phyloP scores from a whole-genome alignment of 2,797 vertebrate species.

The Anabacerthia variegaticeps region DNA sequence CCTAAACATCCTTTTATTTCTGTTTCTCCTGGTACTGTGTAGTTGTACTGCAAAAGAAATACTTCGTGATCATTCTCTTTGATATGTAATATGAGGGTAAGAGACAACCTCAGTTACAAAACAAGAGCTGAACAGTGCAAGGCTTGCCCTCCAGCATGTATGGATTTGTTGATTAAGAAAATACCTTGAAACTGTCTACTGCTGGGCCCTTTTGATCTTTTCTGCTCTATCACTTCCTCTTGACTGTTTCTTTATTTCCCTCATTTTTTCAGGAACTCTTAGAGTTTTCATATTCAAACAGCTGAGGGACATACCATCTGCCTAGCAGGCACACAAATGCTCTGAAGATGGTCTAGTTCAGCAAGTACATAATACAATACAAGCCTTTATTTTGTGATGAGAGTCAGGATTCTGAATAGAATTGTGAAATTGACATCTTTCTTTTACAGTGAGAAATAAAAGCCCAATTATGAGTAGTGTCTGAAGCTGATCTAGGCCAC shows the following conservation, averaged over 20 bases:
- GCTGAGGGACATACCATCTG: background rate
- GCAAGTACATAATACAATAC: background rate
- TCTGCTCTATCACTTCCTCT: background rate
- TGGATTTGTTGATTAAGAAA: background rate
- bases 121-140: background rate
- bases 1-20: background rate
- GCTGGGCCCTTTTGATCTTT: background rate
- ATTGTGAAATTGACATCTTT: background rate
- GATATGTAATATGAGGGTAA: background rate
- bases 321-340: background rate
- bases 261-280: background rate
- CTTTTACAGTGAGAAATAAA: constrained; percentile 10
- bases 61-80: background rate
- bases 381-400: background rate
- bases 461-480: background rate
- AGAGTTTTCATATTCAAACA: background rate
- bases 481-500: background rate
- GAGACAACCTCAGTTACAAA: background rate
- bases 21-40: background rate
- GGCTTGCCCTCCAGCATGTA: background rate
- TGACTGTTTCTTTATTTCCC: background rate
- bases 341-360: background rate
- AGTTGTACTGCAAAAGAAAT: background rate
- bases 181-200: background rate
- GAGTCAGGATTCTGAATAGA: background rate